Base-by-base conservation (phyloP, 2,888 invertebrate genomes). In the Silvanus unidentatus region DNA sequence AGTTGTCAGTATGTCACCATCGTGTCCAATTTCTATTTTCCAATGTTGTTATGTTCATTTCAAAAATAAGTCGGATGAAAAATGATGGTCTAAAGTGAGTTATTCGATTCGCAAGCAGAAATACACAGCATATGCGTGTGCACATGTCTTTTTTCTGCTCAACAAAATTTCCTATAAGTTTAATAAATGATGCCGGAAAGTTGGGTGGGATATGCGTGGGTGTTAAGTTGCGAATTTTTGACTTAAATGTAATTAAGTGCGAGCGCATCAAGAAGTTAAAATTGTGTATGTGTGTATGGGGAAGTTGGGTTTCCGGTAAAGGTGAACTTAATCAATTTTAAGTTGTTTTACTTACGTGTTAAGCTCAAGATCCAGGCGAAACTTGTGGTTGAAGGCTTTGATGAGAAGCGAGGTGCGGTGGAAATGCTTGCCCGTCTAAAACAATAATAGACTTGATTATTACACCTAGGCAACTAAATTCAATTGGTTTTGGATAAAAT, bases 331-430 rank as follows among this genome's bases (percentile, higher is more conserved):
- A 32, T 32, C 45, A 48, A 46, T 47, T 44, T 40, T 45, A 53
- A 49, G 46, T 45, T 48, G 51, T 51, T 54, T 60, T 77, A 88
- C 91, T 90, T 78, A 93, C 90, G 92, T 88, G 77, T 94, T 94
- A 78, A 94, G 86, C 82, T 93, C 92, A 76, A 94, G 81, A 77
- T 93, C 92, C 77, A 94, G 81, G 71, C 92, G 87, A 79, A 94
- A 93, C 80, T 90, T 93, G 77, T 94, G 91, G 78, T 88, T 92
- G 79, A 94, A 93, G 75, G 93, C 93, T 80, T 93, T 93, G 79
- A 94, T 93, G 78, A 93, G 86, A 74, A 93, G 85, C 71, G 92
- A 92, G 68, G 93, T 94, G 73, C 90, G 85, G 74, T 93, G 92
- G 77, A 86, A 91, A 75, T 94, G 93, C 78, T 92, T 92, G 68